These are phyloP conservation scores for Microtus oregoni DNA, from an alignment of 2,113 vertebrate genomes.

Conservation along the genomic window DNA sequence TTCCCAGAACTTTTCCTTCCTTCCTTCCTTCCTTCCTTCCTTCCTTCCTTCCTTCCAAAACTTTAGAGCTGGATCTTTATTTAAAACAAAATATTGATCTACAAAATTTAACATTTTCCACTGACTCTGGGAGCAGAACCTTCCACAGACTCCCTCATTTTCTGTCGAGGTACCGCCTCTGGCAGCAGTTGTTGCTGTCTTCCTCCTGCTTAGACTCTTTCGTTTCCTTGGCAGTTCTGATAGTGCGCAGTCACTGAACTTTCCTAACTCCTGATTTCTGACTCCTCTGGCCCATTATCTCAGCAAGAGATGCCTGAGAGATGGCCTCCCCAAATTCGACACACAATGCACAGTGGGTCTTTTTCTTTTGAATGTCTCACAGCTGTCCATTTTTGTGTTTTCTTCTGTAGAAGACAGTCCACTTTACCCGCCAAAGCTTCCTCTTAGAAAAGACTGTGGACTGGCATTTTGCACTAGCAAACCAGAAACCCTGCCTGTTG, in stretches of 20 bases:
- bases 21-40: neutral
- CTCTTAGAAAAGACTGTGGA: neutral
- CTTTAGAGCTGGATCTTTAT: too few species aligned
- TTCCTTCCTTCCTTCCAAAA: neutral
- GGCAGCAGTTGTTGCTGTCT: neutral
- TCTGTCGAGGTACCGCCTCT: neutral
- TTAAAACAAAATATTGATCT: neutral
- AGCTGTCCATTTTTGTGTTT: neutral
- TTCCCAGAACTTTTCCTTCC: neutral
- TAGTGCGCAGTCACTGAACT: rapidly evolving
- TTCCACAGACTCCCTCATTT: neutral
- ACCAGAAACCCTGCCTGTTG: neutral
- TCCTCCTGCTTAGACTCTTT: neutral
- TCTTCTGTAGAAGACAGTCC: neutral
- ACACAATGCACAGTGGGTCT: rapidly evolving
- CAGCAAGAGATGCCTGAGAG: neutral
- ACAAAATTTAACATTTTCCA: neutral
- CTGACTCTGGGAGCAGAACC: neutral
- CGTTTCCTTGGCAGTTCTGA: neutral
- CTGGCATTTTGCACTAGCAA: neutral
- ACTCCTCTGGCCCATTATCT: neutral
- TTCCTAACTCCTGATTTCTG: neutral
- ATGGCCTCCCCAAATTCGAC: neutral
- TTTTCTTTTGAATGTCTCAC: neutral
- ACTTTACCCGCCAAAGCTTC: neutral